Evolutionary conservation across 2,888 invertebrate genomes (phyloP), one percentile per base, ranked within the genome.

Genomic region (Diadromus collaris): DNA sequence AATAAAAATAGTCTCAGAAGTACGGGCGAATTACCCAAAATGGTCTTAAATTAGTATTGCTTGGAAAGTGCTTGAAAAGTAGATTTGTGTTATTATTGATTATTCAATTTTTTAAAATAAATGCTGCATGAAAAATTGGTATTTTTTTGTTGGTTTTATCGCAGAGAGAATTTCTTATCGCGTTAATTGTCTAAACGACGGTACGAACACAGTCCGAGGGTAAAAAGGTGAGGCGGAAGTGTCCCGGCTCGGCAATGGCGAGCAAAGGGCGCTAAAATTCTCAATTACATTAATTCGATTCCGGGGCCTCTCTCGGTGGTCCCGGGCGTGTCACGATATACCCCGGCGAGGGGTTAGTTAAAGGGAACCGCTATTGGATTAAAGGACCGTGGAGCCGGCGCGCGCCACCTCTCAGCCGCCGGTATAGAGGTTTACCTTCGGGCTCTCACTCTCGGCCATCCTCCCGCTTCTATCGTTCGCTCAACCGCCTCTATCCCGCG

Each of bases 221-320:
- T 32, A 21, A 24, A 63, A 78, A 74, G 64, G 74, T 69, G 34
- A 9, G 34, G 48, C 21, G 34, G 21, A 74, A 60, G 69, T 46
- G 34, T 69, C n/a, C n/a, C 27, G 51, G 61, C 60, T 19, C 44
- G 69, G 72, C 80, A 61, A 72, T 80, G 83, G 76, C 69, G 78
- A 83, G 84, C 81, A 83, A 86, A 87, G 86, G 85, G 86, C 85
- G 87, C 83, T 87, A 86, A 88, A 88, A 88, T 87, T 88, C 85
- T 85, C 87, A 87, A 88, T 88, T 88, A 87, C 88, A 86, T 88
- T 88, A 88, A 88, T 87, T 88, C 83, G 86, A 87, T 88, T 86
- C 83, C 84, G 83, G 46, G 38, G 38, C 38, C 38, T 41, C 16
- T 54, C 68, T 77, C 67, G 70, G 86, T 85, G 85, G 83, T 83